A percentile compares a stretch with the other conserved stretches of the same genome.
Conservation (phyloP, 1,140 invertebrate genomes). For the Phthorimaea operculella region DNA sequence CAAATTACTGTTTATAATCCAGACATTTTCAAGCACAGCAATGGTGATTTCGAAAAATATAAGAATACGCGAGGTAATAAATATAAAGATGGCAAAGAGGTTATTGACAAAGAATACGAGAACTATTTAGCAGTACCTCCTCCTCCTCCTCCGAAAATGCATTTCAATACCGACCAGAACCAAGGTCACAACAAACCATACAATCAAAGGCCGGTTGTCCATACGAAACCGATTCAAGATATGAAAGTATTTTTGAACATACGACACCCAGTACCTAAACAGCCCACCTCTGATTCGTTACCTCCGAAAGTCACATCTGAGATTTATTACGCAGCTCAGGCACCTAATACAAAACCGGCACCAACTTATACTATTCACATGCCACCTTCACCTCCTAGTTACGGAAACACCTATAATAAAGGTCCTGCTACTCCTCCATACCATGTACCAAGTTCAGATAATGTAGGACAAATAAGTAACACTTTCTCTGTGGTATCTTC, state of each 20-base stretch:
- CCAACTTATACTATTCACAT: slow-evolving; percentile 51
- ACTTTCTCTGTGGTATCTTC: slow-evolving; percentile 22
- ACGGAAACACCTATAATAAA: slow-evolving; percentile 18
- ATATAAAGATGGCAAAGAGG: slow-evolving; percentile 38
- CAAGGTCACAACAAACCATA: slow-evolving; percentile 38
- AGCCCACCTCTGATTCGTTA: slow-evolving; percentile 27
- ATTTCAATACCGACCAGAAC: slow-evolving; percentile 27
- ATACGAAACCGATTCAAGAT: slow-evolving; percentile 52
- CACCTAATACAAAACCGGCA: slow-evolving; percentile 40
- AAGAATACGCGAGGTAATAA: slow-evolving; percentile 31
- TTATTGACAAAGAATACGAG: slow-evolving; percentile 63
- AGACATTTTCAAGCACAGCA: slow-evolving; percentile 36
- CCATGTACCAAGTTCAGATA: not conserved
- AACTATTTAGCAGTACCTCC: slow-evolving; percentile 62
- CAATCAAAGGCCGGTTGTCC: slow-evolving; percentile 40
- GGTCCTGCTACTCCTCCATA: slow-evolving; percentile 11
- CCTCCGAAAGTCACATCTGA: slow-evolving; percentile 64
- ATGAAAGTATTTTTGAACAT: slow-evolving; percentile 56
- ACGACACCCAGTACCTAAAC: slow-evolving; percentile 49
- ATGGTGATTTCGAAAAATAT: slow-evolving; percentile 40
- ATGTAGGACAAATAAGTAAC: slow-evolving; percentile 11
- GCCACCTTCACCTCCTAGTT: slow-evolving; percentile 21
- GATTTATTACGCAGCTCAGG: slow-evolving; percentile 63
- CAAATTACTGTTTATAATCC: slow-evolving; percentile 58
- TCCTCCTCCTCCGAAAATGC: slow-evolving; percentile 48